Conservation (phyloP, 2,888 invertebrate species). For the Chloroclysta siterata region DNA sequence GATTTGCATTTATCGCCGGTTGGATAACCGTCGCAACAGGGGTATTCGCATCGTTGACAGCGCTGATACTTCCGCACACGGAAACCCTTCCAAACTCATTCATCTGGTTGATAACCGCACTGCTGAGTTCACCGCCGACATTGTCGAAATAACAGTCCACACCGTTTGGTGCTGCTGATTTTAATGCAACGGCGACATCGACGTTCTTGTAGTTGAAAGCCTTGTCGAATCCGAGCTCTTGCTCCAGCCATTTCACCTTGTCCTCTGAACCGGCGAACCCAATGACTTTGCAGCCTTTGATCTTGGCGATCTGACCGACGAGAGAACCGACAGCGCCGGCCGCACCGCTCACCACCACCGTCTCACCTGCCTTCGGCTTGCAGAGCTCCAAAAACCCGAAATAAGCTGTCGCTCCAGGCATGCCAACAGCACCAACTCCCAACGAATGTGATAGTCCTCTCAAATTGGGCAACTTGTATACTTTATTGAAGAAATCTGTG, state of each 20-base stretch:
- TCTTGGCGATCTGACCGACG: constrained; percentile 81
- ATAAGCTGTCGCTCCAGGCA: constrained; percentile 90
- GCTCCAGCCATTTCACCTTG: constrained; percentile 87
- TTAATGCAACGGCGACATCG: constrained; percentile 80
- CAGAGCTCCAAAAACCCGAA: constrained; percentile 90
- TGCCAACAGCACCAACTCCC: constrained; percentile 87
- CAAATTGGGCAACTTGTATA: constrained; percentile 81
- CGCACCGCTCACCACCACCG: constrained; percentile 89
- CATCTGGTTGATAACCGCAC: constrained; percentile 85
- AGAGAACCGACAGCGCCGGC: constrained; percentile 89
- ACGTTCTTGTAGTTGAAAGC: constrained; percentile 90
- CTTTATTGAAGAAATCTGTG: constrained; percentile 31
- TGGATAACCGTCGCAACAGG: constrained; percentile 74
- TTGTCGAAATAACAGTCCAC: constrained; percentile 92
- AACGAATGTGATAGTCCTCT: constrained; percentile 81
- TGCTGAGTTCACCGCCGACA: constrained; percentile 88
- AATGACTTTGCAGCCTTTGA: constrained; percentile 83
- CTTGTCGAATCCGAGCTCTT: constrained; percentile 87
- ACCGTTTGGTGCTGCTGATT: constrained; percentile 87
- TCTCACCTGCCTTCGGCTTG: constrained; percentile 88
- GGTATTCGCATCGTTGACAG: constrained; percentile 57
- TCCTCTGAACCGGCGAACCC: constrained; percentile 77
- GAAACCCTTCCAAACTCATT: constrained; percentile 85
- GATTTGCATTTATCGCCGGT: constrained; percentile 79
- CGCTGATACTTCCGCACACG: constrained; percentile 71